phyloP scores from a whole-genome alignment of 2,113 vertebrate species.

The Eudyptes chrysolophus region DNA sequence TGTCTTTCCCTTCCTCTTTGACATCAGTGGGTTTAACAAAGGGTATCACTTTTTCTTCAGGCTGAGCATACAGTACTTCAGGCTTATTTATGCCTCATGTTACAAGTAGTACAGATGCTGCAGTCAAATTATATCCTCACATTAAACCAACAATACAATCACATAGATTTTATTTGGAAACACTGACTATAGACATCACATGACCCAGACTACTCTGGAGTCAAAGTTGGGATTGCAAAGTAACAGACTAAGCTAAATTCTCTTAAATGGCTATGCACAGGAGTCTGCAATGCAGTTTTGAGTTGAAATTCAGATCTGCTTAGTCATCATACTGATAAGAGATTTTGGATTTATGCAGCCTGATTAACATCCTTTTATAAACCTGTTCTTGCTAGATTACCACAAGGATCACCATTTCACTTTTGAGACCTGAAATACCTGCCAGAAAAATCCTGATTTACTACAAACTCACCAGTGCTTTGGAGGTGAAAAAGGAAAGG shows the following conservation, averaged over 20 bases:
- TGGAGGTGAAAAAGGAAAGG: background rate
- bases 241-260: background rate
- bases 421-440: background rate
- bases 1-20: background rate
- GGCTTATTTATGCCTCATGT: background rate
- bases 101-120: background rate
- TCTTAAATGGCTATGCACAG: background rate
- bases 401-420: background rate
- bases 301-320: conserved; percentile 16
- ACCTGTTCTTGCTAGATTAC: background rate
- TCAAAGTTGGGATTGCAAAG: background rate
- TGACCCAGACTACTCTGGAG: background rate
- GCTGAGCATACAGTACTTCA: background rate
- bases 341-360: background rate
- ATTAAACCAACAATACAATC: background rate
- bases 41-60: background rate
- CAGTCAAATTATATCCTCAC: background rate
- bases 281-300: background rate
- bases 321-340: background rate
- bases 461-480: background rate
- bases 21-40: background rate
- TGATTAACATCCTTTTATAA: background rate
- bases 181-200: background rate
- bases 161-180: background rate
- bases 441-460: background rate